Conservation (phyloP, 2,113 vertebrate species). For the Pachyramphus minor region DNA sequence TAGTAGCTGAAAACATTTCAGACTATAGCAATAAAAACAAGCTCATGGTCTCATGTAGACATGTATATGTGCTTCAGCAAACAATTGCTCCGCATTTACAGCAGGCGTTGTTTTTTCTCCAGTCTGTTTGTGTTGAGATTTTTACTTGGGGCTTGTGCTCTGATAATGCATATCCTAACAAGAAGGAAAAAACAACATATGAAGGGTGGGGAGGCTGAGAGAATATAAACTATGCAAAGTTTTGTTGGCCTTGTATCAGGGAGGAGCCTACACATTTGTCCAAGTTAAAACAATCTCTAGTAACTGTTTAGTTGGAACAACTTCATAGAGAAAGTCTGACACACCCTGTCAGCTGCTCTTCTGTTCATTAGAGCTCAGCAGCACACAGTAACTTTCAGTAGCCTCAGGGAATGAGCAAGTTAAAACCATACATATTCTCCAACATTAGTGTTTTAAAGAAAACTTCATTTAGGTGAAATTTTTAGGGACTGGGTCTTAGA, state of each 20-base stretch:
- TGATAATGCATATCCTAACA: constrained; percentile 43
- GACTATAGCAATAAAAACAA: neutral
- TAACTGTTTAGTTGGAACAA: constrained; percentile 37
- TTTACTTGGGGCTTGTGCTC: neutral
- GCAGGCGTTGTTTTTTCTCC: neutral
- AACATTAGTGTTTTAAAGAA: neutral
- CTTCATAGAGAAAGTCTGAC: constrained; percentile 32
- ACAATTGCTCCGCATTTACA: neutral
- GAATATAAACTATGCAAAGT: constrained; percentile 40
- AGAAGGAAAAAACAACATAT: constrained; percentile 46
- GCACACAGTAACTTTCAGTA: neutral
- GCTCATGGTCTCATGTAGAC: neutral
- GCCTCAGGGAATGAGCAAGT: neutral
- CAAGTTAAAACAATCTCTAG: constrained; percentile 51
- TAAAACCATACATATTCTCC: neutral
- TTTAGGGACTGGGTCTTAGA: neutral
- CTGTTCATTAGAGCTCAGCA: neutral
- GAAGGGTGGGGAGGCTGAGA: constrained; percentile 48
- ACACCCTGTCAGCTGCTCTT: constrained; percentile 8
- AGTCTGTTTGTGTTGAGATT: neutral
- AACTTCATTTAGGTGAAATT: neutral
- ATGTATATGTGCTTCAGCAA: neutral
- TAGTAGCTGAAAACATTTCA: neutral
- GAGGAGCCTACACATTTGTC: constrained; percentile 6
- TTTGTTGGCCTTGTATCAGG: constrained; percentile 44